Base-by-base conservation (phyloP, 30 jellyfish, hydroid and myxozoan species). In the Aurelia sp. region DNA sequence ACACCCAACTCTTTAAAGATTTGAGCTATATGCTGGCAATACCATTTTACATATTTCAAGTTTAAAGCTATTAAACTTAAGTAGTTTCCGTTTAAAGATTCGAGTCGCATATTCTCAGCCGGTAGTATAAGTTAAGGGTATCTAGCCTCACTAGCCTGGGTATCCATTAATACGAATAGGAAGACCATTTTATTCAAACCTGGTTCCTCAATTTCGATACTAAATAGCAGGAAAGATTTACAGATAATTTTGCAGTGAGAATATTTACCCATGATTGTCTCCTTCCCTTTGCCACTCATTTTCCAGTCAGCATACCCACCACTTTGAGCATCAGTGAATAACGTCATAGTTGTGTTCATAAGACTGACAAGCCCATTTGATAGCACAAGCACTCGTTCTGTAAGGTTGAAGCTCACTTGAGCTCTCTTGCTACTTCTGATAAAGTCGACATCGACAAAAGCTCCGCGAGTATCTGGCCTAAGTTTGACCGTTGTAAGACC, bases 321-420 rank as follows among this genome's bases (percentile, higher is more conserved):
- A 0, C 71, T 50, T 17, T 53, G 15, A 37, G 16, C 59, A 18
- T n/a, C 15, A 50, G 85, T 41, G 27, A 47, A 74, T 23, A 74
- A 53, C 20, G 72, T 74, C 21, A 74, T 52, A 3, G 85, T 74
- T 20, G 85, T n/a, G 22, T 52, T 53, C 57, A 74, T 12, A 0
- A 74, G 60, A 23, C 85, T 74, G 37, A 74, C 85, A 23, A 74
- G 85, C 2, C 85, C 85, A 74, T 74, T 74, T 23, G 40, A 18
- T 13, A 74, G 60, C 18, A 74, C 85, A 13, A 71, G 85, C 73
- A 74, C 73, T 7, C 85, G 52, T 13, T 74, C 73, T 18, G 85
- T 74, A 21, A 74, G 65, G 60, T 74, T 74, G 74, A 74, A 74
- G 44, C 69, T 50, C 62, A 74, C 85, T 59, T 74, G 71, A 70